Conservation (phyloP, 2,888 invertebrate genomes). For the Caenorhabditis auriculariae region DNA sequence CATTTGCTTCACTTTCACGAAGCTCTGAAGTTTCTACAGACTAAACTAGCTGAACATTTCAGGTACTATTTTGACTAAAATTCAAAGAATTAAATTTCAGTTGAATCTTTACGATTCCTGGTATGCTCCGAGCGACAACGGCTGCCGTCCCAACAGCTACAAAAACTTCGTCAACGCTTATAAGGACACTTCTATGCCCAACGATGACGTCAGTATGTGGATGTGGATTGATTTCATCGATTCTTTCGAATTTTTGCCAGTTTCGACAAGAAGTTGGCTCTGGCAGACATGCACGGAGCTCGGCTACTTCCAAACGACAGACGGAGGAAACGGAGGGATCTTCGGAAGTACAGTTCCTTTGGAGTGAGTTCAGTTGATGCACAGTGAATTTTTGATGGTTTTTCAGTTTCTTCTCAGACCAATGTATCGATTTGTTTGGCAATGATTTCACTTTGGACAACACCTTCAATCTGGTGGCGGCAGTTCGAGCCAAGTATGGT, state of each 20-base stretch:
- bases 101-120: constrained; percentile 21
- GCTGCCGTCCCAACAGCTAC: constrained; percentile 35
- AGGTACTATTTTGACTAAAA: too few species aligned
- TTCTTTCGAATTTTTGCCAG: constrained; percentile 12
- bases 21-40: neutral
- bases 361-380: constrained; percentile 12
- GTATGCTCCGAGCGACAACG: constrained; percentile 5
- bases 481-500: constrained; percentile 27
- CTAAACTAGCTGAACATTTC: too few species aligned
- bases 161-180: constrained; percentile 17
- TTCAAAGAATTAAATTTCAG: constrained; percentile 3
- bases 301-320: constrained; percentile 88
- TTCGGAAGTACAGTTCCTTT: constrained; percentile 43
- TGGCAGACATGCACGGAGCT: constrained; percentile 95
- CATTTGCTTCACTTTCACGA: neutral
- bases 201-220: constrained; percentile 23
- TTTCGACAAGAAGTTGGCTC: constrained; percentile 77
- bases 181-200: constrained; percentile 21
- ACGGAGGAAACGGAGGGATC: constrained; percentile 59
- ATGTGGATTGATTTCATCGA: neutral
- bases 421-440: constrained; percentile 37
- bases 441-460: constrained; percentile 24
- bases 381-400: neutral
- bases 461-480: constrained; percentile 20
- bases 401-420: constrained; percentile 40